Conservation (phyloP, 2,888 invertebrate genomes). For the Galeruca laticollis region DNA sequence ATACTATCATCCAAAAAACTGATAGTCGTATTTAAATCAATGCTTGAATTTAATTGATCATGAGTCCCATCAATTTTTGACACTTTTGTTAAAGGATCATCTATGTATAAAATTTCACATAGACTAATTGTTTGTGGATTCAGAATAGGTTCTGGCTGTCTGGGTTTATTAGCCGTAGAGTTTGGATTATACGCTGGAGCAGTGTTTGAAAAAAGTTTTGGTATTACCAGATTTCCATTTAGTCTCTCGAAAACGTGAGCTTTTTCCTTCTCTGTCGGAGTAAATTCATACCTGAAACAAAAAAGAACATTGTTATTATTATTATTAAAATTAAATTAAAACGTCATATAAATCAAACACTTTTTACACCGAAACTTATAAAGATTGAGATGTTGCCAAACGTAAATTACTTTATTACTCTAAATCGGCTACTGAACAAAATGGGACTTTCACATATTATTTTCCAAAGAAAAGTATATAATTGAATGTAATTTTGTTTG, state of each 20-base stretch:
- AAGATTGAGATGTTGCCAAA: too few species aligned
- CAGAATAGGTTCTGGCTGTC: constrained; percentile 66
- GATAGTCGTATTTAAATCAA: constrained; percentile 44
- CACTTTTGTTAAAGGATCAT: constrained; percentile 77
- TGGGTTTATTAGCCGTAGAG: constrained; percentile 51
- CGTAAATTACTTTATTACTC: too few species aligned
- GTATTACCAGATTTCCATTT: constrained; percentile 76
- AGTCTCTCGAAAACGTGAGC: constrained; percentile 74
- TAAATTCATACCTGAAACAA: constrained; percentile 75
- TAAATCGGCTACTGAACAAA: too few species aligned
- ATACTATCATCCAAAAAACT: constrained; percentile 44
- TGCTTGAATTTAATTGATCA: constrained; percentile 46
- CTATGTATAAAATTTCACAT: constrained; percentile 78
- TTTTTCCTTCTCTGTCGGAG: constrained; percentile 82
- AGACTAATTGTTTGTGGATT: constrained; percentile 79
- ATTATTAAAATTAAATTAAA: constrained; percentile 1
- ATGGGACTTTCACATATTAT: too few species aligned
- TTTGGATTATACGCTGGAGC: constrained; percentile 73
- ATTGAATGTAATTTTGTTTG: too few species aligned
- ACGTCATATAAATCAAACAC: background rate
- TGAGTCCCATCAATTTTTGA: constrained; percentile 43
- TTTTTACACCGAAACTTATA: too few species aligned
- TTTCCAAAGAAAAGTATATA: too few species aligned
- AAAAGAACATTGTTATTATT: background rate
- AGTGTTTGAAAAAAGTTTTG: constrained; percentile 83